phyloP scores from a whole-genome alignment of 2,113 vertebrate genomes.

The Xerus inauris region DNA sequence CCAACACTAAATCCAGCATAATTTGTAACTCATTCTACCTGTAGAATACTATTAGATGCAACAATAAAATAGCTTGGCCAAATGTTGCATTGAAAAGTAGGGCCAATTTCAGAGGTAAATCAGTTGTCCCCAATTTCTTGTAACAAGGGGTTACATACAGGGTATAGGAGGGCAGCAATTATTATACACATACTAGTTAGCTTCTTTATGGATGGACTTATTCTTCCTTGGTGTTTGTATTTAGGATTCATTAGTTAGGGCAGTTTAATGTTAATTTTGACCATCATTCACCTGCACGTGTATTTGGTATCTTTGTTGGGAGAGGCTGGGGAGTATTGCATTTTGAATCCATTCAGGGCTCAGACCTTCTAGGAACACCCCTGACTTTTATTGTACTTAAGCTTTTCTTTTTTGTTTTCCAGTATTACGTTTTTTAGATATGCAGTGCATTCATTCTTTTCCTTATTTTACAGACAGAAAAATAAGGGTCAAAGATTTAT shows the following conservation, averaged over 20 bases:
- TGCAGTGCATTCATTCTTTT: background rate
- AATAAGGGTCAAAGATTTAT: background rate
- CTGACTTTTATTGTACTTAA: background rate
- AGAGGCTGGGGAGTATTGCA: background rate
- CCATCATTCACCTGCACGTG: background rate
- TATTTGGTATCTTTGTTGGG: background rate
- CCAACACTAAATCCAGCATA: background rate
- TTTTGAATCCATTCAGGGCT: background rate
- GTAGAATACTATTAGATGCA: background rate
- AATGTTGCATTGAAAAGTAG: background rate
- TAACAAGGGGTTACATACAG: background rate
- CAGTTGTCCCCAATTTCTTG: background rate
- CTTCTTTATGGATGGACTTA: background rate
- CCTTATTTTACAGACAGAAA: background rate
- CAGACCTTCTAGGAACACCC: background rate
- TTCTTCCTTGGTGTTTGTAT: background rate
- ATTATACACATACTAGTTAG: background rate
- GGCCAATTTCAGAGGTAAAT: background rate
- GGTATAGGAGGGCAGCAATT: background rate
- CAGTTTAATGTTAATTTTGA: background rate
- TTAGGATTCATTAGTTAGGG: background rate
- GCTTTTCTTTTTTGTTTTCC: background rate
- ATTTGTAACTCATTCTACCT: background rate
- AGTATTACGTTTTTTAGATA: background rate
- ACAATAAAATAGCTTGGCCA: background rate